A percentile compares a stretch with the other conserved stretches of the same genome.
Evolutionary conservation across 1,140 invertebrate genomes (phyloP).

Genomic region (Sminthurinus signatus): DNA sequence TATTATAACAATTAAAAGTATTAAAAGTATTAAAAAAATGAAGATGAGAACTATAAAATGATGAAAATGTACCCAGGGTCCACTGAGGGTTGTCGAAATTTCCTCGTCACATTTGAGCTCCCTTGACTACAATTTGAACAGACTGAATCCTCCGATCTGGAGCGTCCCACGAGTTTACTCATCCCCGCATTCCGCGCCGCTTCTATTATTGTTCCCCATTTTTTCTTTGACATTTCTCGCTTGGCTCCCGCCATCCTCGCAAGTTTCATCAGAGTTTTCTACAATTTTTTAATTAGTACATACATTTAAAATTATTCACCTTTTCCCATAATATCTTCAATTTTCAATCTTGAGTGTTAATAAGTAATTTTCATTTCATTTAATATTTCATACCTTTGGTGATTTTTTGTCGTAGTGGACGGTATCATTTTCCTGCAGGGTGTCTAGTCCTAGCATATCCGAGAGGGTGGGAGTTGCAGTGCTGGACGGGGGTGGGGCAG

Average conservation of each 20-base stretch:
- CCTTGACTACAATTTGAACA: slow-evolving; percentile 58
- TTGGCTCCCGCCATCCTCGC: slow-evolving; percentile 45
- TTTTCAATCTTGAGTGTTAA: too few relatives aligned
- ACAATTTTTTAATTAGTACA: background rate
- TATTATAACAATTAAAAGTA: background rate
- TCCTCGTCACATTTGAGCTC: slow-evolving; percentile 22
- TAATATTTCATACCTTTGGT: slow-evolving; percentile 26
- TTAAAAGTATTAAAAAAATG: slow-evolving; percentile 2
- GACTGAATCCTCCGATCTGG: slow-evolving; percentile 71
- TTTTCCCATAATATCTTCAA: too few relatives aligned
- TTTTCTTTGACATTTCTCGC: slow-evolving; percentile 53
- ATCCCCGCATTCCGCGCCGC: slow-evolving; percentile 67
- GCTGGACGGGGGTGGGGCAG: slow-evolving; percentile 52
- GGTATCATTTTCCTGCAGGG: slow-evolving; percentile 28
- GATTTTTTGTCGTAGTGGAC: slow-evolving; percentile 39
- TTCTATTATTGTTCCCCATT: slow-evolving; percentile 74
- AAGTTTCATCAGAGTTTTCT: background rate
- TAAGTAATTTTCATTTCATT: too few relatives aligned
- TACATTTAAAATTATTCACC: too few relatives aligned
- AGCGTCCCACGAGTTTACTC: slow-evolving; percentile 64
- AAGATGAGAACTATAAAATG: too few relatives aligned
- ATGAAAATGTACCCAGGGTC: slow-evolving; percentile 29
- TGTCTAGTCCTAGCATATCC: slow-evolving; percentile 32
- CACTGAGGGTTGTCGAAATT: slow-evolving; percentile 20
- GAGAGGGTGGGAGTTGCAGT: slow-evolving; percentile 44